These are phyloP conservation scores for Trisateles emortualis DNA, from an alignment of 2,888 invertebrate genomes.

Conservation along the genomic window DNA sequence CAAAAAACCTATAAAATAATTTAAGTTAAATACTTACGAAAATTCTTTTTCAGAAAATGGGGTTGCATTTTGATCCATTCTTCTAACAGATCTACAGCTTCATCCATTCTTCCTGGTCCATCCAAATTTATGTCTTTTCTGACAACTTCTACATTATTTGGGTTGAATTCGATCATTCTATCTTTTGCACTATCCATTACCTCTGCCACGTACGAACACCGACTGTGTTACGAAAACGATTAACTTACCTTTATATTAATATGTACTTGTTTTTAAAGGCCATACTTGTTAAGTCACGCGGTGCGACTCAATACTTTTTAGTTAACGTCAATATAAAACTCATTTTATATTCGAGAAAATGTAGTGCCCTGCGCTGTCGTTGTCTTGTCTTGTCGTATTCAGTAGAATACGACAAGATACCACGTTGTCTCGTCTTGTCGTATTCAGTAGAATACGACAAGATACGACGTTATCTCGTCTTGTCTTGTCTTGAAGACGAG, in stretches of 20 bases:
- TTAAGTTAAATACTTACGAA: constrained; percentile 46
- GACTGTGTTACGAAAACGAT: constrained; percentile 15
- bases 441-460: too few species aligned
- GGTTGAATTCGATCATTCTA: constrained; percentile 39
- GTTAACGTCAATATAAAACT: too few species aligned
- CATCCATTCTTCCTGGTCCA: constrained; percentile 49
- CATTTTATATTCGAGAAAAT: too few species aligned
- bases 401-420: too few species aligned
- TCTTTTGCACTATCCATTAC: constrained; percentile 44
- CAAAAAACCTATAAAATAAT: too few species aligned
- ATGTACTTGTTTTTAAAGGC: constrained; percentile 6
- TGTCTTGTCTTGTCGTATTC: too few species aligned
- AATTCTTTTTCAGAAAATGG: constrained; percentile 56
- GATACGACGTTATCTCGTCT: too few species aligned
- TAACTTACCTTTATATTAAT: constrained; percentile 11
- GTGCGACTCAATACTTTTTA: neutral
- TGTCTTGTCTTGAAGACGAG: too few species aligned
- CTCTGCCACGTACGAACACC: neutral
- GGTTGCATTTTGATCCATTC: constrained; percentile 58
- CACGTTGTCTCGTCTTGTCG: too few species aligned
- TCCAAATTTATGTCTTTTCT: constrained; percentile 51
- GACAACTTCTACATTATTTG: constrained; percentile 47
- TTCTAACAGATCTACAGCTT: constrained; percentile 54
- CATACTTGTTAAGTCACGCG: neutral
- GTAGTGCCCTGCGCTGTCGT: too few species aligned